Evolutionary conservation across 2,113 vertebrate genomes (phyloP).

Genomic region (Cryptomyrus ogoouensis): DNA sequence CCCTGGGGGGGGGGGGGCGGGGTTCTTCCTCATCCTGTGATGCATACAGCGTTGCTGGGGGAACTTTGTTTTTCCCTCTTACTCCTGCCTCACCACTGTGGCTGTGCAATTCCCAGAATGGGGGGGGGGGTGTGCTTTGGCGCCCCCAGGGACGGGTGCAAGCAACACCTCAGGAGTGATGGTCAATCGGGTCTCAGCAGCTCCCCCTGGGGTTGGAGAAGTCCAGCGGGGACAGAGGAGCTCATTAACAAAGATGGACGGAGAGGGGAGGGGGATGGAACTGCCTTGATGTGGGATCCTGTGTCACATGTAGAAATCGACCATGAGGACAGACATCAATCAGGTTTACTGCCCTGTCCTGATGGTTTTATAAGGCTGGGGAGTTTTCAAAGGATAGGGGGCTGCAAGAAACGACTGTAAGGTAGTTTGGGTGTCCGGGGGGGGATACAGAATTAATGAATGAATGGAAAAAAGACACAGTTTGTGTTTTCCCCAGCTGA

Average conservation of each 20-base stretch:
- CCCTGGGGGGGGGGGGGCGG: background rate
- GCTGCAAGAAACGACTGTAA: background rate
- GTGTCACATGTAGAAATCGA: conserved; percentile 11
- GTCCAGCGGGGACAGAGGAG: background rate
- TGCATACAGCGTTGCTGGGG: background rate
- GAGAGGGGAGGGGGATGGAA: background rate
- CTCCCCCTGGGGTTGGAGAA: background rate
- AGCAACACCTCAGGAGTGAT: background rate
- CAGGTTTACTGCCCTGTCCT: background rate
- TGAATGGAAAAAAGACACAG: background rate
- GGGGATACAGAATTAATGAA: conserved; percentile 24
- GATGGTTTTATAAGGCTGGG: conserved; percentile 25
- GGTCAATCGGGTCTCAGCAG: background rate
- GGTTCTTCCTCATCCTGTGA: background rate
- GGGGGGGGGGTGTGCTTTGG: background rate
- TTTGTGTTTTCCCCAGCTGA: background rate
- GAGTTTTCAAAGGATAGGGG: background rate
- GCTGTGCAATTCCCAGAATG: background rate
- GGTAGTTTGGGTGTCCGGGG: background rate
- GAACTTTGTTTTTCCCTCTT: background rate
- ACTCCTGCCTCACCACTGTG: background rate
- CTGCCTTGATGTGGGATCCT: conserved; percentile 28
- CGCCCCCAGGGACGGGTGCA: background rate
- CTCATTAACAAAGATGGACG: conserved; percentile 10
- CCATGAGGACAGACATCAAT: conserved; percentile 11